A percentile compares a stretch with the other conserved stretches of the same genome.
Evolutionary conservation across 1,140 invertebrate genomes (phyloP).

Genomic region (Cyclina sinensis): DNA sequence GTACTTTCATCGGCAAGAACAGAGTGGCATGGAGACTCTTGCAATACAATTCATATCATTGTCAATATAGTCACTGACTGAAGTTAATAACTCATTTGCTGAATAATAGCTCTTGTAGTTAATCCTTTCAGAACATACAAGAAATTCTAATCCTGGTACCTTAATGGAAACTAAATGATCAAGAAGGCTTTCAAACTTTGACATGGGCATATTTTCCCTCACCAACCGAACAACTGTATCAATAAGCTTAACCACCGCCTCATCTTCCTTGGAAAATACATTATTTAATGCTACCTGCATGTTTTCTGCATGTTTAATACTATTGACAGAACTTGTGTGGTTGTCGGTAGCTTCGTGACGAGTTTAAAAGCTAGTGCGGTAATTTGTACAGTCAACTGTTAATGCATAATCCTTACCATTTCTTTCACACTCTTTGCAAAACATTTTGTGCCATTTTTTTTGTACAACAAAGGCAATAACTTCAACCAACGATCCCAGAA

Average conservation of each 20-base stretch:
- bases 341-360: no score
- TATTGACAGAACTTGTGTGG: no score
- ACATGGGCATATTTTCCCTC: background rate
- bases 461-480: no score
- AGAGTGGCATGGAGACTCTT: background rate
- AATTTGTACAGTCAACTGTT: no score
- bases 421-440: no score
- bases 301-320: no score
- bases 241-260: background rate
- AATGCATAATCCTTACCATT: no score
- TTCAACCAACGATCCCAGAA: no score
- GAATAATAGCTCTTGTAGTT: background rate
- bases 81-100: background rate
- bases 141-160: background rate
- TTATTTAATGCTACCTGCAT: no score
- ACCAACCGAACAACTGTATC: background rate
- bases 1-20: slow-evolving; percentile 1
- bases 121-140: background rate
- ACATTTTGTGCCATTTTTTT: no score
- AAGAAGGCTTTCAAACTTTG: background rate
- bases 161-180: background rate
- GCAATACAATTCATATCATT: background rate
- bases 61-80: background rate
- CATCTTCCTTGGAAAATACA: no score
- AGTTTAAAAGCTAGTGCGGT: no score